Evolutionary conservation across 2,113 vertebrate genomes (phyloP), one percentile per base, ranked within the genome.

Genomic region (Elachura formosa): DNA sequence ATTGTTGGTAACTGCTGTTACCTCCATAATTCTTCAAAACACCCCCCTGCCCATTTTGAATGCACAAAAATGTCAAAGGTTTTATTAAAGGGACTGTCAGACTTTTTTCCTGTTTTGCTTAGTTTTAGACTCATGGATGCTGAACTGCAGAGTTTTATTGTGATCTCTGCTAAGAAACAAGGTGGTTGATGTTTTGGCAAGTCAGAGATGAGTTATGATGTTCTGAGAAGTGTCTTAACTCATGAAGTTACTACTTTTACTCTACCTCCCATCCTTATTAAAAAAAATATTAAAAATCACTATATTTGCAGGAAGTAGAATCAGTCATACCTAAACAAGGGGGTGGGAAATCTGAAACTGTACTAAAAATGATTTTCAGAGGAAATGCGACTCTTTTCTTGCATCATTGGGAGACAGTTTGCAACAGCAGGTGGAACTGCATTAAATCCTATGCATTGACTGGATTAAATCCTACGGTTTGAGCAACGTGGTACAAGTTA

Each of bases 41-140:
- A 10, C 61, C 5, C 4, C 14, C 7, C 7, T 14, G 2, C 43
- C 14, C 3, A 43, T 88, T 72, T 31, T 79, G 75, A 59, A 80
- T 55, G 82, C 69, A 85, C 61, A 64, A 84, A 76, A 79, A 74
- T 64, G 43, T 64, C 46, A 73, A 43, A 93, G 61, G 10, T 62
- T 73, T 89, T 90, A 86, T 33, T 79, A 45, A 76, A 90, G 93
- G 68, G 45, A 52, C 58, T 64, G 68, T n/a, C 46, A 80, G 28
- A 43, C 45, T 84, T 95, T 94, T 91, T 85, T 26, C 45, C n/a
- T 84, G 22, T 64, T 87, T 64, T 96, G 52, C 90, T 92, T 96
- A 52, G 80, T 40, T 96, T 96, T 84, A 87, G 63, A 49, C 36
- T 67, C 46, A 9, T 55, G 75, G 58, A 40, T 95, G 67, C 71